Base-by-base conservation (phyloP, 1,140 invertebrate species). In the Drosophila virilis region DNA sequence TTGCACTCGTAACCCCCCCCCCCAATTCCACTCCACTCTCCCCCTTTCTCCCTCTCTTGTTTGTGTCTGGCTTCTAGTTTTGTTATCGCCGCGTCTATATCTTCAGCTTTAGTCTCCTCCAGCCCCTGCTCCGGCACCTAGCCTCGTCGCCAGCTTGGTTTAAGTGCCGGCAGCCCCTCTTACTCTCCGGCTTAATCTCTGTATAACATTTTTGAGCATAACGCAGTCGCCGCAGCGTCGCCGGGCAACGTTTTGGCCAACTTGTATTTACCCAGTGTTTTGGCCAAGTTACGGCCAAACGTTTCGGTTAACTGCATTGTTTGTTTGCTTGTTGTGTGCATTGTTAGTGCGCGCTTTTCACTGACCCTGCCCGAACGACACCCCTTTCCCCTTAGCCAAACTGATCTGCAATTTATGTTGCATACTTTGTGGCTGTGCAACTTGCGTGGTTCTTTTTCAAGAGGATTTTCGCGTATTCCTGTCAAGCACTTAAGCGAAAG, bases 41-140 rank as follows among this genome's bases (percentile, higher is more conserved):
- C 50, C 32, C 6, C 40, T 9, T 8, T 1, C 17, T 17, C 1
- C 17, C 12, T 8, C 13, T 1, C 32, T 51, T 50, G 32, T 51
- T 51, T 51, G 48, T 54, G n/a, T 74, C 72, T 88, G 69, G 83
- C 83, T 86, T 83, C 80, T 77, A 88, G 83, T 88, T 88, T 82
- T 74, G 72, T 77, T 86, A 86, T 86, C 83, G 79, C 37, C 2
- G 45, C 72, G 48, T 82, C 76, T 77, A 79, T 74, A 83, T 88
- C 83, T 86, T 37, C 46, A 40, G 67, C 13, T 57, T 67, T 37
- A 76, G 68, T 45, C 57, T 61, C 48, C 45, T 22, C 52, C 6
- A 40, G 10, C 50, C 62, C 28, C 62, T 15, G 2, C 12, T 3
- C 37, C 6, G 33, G 28, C 33, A 72, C 37, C 33, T 40, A 67